Base-by-base conservation (phyloP, 2,797 vertebrate species). In the Tragelaphus eurycerus region DNA sequence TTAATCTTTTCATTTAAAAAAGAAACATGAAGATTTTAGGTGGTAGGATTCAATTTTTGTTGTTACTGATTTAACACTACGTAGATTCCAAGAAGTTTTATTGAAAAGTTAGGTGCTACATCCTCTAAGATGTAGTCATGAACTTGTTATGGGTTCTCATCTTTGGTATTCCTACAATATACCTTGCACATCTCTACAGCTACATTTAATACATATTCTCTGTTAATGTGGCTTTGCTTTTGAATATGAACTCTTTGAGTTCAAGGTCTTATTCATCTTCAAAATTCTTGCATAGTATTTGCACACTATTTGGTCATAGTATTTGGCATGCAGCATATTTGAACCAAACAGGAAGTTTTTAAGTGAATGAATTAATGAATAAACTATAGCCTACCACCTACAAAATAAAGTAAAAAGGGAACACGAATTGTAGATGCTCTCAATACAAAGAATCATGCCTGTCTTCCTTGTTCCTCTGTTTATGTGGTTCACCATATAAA, bases 341-440 rank as follows among this genome's bases (percentile, higher is more conserved):
- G 10, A 92, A 55, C 17, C 64, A 87, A 94, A 59, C 0, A 54
- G 74, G 43, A 57, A 81, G 59, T 86, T 2, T 96, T 76, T 84
- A 90, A 48, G 14, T 38, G 29, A 90, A 90, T 88, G 48, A 90
- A 62, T 86, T 91, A 95, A 95, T 74, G 55, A 59, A 50, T 93
- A 81, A 95, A 93, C n/a, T 64, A 93, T n/a, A 50, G 10, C 29
- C 29, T 79, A n/a, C 76, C 29, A 50, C 52, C 16, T 31, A 79
- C 31, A 52, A 74, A 7, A 74, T 74, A 43, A 74, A 43, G 43
- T 43, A 74, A 74, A 74, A 74, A 25, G 50, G n/a, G 81, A 38
- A 54, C 19, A 38, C 3, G 19, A 84, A 52, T 5, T 57, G 13
- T 54, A n/a, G 10, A 2, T 74, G 1, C 9, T 90, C 6, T 74